phyloP scores from a whole-genome alignment of 2,888 invertebrate genomes.

The Rhagium mordax region DNA sequence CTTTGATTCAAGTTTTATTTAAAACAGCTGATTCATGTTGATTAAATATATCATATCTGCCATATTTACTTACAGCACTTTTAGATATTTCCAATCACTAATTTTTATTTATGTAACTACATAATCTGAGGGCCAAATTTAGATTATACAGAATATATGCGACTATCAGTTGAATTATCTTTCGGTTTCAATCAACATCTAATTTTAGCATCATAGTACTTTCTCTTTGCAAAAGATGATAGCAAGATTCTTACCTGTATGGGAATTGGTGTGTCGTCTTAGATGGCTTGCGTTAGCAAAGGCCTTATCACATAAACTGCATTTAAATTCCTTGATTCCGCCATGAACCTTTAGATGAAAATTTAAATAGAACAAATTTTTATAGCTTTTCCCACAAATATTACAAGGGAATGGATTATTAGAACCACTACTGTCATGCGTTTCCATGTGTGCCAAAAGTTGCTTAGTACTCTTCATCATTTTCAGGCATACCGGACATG shows the following conservation, averaged over 20 bases:
- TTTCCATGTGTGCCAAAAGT: constrained; percentile 58
- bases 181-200: too few species aligned
- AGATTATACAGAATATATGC: too few species aligned
- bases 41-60: too few species aligned
- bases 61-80: too few species aligned
- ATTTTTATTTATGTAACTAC: too few species aligned
- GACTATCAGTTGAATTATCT: too few species aligned
- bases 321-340: constrained; percentile 58
- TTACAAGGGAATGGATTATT: constrained; percentile 60
- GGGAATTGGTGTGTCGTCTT: constrained; percentile 63
- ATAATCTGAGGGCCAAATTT: too few species aligned
- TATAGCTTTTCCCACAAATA: constrained; percentile 61
- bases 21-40: too few species aligned
- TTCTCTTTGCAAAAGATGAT: too few species aligned
- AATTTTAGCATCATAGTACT: too few species aligned
- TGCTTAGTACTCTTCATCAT: constrained; percentile 61
- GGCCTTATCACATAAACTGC: constrained; percentile 62
- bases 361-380: constrained; percentile 57
- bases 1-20: too few species aligned
- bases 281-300: constrained; percentile 62
- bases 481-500: constrained; percentile 60
- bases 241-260: constrained; percentile 61
- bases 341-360: constrained; percentile 59
- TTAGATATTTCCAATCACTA: too few species aligned
- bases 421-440: constrained; percentile 56